Base-by-base conservation (phyloP, 2,113 vertebrate genomes). In the Anhinga anhinga region DNA sequence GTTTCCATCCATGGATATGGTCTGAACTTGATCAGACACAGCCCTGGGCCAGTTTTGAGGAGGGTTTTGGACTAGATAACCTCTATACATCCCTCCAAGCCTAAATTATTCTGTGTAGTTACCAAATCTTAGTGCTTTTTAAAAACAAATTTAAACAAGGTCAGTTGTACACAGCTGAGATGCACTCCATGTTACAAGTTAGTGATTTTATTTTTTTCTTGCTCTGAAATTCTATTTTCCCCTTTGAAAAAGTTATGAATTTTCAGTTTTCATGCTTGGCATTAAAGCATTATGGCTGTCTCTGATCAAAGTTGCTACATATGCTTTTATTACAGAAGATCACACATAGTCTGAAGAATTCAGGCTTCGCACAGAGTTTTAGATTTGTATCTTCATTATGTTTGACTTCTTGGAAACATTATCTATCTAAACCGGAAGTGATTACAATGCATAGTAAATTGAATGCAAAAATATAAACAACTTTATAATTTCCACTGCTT, bases 301-400 rank as follows among this genome's bases (percentile, higher is more conserved):
- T 87, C 74, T 92, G 25, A 81, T 86, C 38, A 81, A 58, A 81
- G 85, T 42, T 61, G 3, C 32, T 84, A 36, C 5, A 8, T 22
- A 25, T 17, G 25, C 49, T 89, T 88, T 83, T 86, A 55, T 59
- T 88, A 32, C 11, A 22, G 10, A 65, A 62, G 34, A 56, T 76
- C 62, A 62, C 5, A 61, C 2, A 2, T 10, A 58, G 25, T 85
- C 73, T 76, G 80, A 88, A 81, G 42, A 87, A 79, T 63, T 53
- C 8, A 18, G 50, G 34, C n/a, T 79, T 92, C 84, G 32, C 36
- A 66, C 12, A n/a, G 45, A 32, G 13, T 45, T 95, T 82, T 78
- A 80, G 81, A 94, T 83, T 89, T 85, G 5, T 76, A 58, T 94
- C 86, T 94, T 95, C 20, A 49, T 67, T 92, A 86, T 86, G 13